Base-by-base conservation (phyloP, 2,888 invertebrate species). In the Noctuana brunneofusca region DNA sequence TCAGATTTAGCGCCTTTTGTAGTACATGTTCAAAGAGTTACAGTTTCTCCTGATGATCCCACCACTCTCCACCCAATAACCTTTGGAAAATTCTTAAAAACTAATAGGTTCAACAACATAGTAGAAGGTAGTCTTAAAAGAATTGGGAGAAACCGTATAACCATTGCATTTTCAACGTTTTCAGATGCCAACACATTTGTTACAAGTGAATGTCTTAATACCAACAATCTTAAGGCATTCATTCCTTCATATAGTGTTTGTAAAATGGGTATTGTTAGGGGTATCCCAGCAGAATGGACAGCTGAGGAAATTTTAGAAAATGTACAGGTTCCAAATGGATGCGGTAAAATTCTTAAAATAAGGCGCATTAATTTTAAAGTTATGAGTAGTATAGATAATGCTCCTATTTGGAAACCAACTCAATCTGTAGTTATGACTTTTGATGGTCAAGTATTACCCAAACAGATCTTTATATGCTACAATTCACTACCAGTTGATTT, bases 221-320 rank as follows among this genome's bases (percentile, higher is more conserved):
- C 6, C 8, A 41, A 8, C 16, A 16, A 41, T 1, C 16, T 41
- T 8, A 41, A 41, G 3, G 41, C 41, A 16, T 41, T 41, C 14
- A 41, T 41, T 9, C 41, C 41, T 16, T 41, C 41, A 2, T 41
- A 41, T 41, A 41, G 14, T 16, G 16, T 41, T 1, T 3, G 9
- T 16, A 41, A 41, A 41, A 41, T 41, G 16, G 41, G 41, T 16
- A 41, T 41, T 16, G 41, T 41, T 9, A 41, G 41, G 8, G 41
- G 41, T 16, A 54, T 35, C 11, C 38, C 14, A 41, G 41, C 41
- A 41, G 41, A 41, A 41, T 41, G 41, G 41, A 41, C 41, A 41
- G 41, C 41, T 16, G 41, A 41, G 9, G 41, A 41, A 2, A 41
- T 41, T 16, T 16, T 41, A 9, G 41, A 41, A 8, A 41, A 41